Conservation (phyloP, 2,888 invertebrate species). For the Ctenicera cuprea region DNA sequence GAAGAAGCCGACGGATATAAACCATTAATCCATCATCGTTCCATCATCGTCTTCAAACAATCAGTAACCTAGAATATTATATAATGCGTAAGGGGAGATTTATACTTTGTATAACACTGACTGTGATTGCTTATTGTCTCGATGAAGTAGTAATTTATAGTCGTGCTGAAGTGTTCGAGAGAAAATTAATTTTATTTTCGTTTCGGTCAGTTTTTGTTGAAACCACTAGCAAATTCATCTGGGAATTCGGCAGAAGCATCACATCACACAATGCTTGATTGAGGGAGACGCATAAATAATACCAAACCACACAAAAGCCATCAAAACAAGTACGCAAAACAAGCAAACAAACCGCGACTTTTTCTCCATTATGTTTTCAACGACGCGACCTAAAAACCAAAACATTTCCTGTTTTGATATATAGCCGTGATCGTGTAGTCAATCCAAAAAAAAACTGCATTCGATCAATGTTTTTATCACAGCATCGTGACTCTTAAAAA, state of each 20-base stretch:
- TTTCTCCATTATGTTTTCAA: constrained; percentile 6
- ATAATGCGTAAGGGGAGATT: constrained; percentile 31
- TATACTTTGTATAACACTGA: constrained; percentile 22
- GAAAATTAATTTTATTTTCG: constrained; percentile 21
- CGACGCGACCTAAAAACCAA: not conserved
- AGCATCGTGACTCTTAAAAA: constrained; percentile 17
- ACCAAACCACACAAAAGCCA: not conserved
- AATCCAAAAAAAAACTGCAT: not conserved
- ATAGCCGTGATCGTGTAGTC: not conserved
- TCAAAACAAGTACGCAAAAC: constrained; percentile 28
- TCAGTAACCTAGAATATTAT: constrained; percentile 33
- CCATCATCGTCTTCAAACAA: constrained; percentile 40
- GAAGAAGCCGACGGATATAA: constrained; percentile 41
- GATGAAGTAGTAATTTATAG: constrained; percentile 15
- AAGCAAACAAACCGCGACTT: constrained; percentile 16
- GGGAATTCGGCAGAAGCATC: constrained; percentile 7
- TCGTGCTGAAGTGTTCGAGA: not conserved
- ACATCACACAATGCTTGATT: constrained; percentile 24
- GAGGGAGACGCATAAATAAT: constrained; percentile 29
- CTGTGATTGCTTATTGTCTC: constrained; percentile 31
- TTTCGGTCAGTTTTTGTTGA: not conserved
- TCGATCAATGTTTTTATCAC: constrained; percentile 1
- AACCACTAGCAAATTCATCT: not conserved
- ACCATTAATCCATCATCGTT: constrained; percentile 44
- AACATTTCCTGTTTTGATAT: constrained; percentile 11